These are phyloP conservation scores for Drosophila barbarae DNA, from an alignment of 2,888 invertebrate genomes.

Conservation along the genomic window DNA sequence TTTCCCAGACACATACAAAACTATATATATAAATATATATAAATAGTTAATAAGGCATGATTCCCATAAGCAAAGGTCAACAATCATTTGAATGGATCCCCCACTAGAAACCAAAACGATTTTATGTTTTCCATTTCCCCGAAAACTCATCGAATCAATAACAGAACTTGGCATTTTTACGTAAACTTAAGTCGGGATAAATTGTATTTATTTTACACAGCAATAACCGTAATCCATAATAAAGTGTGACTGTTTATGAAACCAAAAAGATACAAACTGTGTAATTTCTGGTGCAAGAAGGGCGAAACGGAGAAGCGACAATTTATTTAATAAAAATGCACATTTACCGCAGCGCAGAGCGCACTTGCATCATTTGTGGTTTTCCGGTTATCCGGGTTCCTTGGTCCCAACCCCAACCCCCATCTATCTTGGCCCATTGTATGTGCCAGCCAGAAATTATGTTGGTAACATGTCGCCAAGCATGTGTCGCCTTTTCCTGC, in stretches of 20 bases:
- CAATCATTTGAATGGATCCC: constrained; percentile 27
- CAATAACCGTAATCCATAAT: constrained; percentile 57
- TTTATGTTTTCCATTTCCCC: constrained; percentile 13
- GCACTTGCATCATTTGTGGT: constrained; percentile 65
- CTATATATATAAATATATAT: constrained; percentile 17
- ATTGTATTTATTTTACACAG: constrained; percentile 53
- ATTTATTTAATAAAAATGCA: constrained; percentile 68
- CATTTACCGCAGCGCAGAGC: constrained; percentile 44
- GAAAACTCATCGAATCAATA: constrained; percentile 15
- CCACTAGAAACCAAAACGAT: constrained; percentile 23
- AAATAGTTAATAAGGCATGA: constrained; percentile 24
- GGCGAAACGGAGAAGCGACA: constrained; percentile 23
- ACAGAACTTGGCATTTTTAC: constrained; percentile 38
- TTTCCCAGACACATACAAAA: constrained; percentile 47
- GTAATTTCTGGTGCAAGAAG: constrained; percentile 27
- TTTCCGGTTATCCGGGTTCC: constrained; percentile 30
- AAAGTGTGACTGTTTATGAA: constrained; percentile 68
- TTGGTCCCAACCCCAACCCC: constrained; percentile 15
- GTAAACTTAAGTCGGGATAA: constrained; percentile 36
- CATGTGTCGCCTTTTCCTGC: constrained; percentile 46
- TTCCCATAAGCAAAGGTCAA: background rate
- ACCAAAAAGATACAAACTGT: constrained; percentile 27
- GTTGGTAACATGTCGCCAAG: constrained; percentile 59
- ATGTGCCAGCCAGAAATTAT: constrained; percentile 57
- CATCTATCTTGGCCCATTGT: constrained; percentile 39